phyloP scores from a whole-genome alignment of 2,797 vertebrate genomes.

The Halcyon chelicuti region DNA sequence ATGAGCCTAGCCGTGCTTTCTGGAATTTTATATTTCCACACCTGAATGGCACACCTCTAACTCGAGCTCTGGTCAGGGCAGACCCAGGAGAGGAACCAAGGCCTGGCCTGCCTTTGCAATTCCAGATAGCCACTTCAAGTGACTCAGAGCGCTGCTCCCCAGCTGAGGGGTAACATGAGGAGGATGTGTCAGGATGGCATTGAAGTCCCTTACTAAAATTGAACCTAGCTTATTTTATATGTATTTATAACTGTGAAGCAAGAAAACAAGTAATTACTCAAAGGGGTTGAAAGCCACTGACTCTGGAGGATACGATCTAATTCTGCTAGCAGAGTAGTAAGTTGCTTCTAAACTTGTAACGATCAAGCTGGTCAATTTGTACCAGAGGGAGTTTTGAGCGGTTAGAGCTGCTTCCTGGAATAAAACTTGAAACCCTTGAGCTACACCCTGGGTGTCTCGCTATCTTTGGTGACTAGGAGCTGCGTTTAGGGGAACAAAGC shows the following conservation, averaged over 20 bases:
- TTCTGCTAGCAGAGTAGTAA: background rate
- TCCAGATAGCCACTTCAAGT: background rate
- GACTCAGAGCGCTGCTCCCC: background rate
- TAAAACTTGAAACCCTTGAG: background rate
- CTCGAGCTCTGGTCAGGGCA: constrained; percentile 21
- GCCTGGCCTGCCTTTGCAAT: background rate
- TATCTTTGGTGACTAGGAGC: background rate
- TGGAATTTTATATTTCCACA: background rate
- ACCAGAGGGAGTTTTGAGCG: background rate
- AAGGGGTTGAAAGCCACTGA: background rate
- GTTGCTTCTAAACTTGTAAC: background rate
- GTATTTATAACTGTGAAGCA: background rate
- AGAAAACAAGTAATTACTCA: background rate
- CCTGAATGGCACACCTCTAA: constrained; percentile 8
- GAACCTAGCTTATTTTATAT: background rate
- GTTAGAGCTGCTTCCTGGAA: constrained; percentile 20
- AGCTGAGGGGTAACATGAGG: constrained; percentile 11
- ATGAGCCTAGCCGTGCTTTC: background rate
- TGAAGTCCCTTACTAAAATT: constrained; percentile 34
- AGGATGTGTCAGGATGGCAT: background rate
- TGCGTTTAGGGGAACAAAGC: constrained; percentile 23
- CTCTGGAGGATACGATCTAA: background rate
- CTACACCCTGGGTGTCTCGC: background rate
- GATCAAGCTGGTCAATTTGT: background rate
- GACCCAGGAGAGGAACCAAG: background rate